Conservation (phyloP, 2,113 vertebrate genomes). For the Columbina picui region DNA sequence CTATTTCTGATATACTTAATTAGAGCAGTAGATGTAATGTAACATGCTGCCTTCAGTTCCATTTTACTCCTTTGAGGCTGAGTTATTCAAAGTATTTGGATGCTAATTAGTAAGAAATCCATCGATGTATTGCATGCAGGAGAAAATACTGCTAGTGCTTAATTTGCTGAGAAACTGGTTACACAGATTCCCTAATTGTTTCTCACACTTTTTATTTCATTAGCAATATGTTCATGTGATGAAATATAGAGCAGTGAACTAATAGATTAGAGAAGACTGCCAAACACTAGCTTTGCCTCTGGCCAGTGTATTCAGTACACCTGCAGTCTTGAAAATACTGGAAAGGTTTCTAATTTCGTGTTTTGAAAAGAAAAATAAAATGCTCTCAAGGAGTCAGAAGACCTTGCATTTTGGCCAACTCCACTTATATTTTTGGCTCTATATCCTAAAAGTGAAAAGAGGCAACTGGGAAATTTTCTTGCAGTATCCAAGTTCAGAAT, state of each 20-base stretch:
- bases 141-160: not conserved
- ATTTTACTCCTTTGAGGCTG: not conserved
- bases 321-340: conserved; percentile 66
- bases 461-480: conserved; percentile 68
- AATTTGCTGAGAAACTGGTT: not conserved
- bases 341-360: conserved; percentile 63
- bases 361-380: conserved; percentile 66
- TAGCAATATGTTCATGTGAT: conserved; percentile 3
- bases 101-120: not conserved
- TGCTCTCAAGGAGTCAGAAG: conserved; percentile 55
- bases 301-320: conserved; percentile 64
- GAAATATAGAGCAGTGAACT: conserved; percentile 21
- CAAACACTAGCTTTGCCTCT: conserved; percentile 59
- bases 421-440: conserved; percentile 65
- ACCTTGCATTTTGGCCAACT: conserved; percentile 53
- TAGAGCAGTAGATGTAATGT: not conserved
- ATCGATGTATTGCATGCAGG: not conserved
- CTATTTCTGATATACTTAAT: not conserved
- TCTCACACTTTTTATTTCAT: conserved; percentile 1
- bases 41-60: not conserved
- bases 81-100: not conserved
- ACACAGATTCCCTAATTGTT: not conserved
- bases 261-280: conserved; percentile 16
- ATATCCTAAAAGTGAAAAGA: conserved; percentile 55
- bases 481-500: conserved; percentile 57